Conservation (phyloP, 2,888 invertebrate genomes). For the Tigriopus californicus region DNA sequence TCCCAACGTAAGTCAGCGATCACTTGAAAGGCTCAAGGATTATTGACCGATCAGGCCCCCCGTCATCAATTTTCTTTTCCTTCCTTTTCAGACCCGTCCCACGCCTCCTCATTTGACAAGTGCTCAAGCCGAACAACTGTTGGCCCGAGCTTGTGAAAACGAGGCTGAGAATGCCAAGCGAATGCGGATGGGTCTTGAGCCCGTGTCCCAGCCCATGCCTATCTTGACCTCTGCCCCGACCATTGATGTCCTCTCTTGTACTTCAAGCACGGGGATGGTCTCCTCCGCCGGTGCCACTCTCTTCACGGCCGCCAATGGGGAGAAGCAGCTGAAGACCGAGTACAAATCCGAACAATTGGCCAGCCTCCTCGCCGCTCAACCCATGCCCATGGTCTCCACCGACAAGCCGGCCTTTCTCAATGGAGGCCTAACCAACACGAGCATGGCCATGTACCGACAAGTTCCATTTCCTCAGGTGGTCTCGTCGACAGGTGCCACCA, state of each 20-base stretch:
- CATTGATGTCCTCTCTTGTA: not conserved
- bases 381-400: no score
- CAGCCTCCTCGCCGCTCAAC: not conserved
- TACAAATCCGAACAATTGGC: constrained; percentile 12
- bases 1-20: constrained; percentile 23
- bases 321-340: constrained; percentile 6
- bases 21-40: not conserved
- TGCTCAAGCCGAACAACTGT: constrained; percentile 84
- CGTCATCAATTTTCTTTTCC: no score
- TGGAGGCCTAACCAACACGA: no score
- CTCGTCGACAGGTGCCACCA: no score
- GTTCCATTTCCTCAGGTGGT: no score
- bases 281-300: not conserved
- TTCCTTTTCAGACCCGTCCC: constrained; percentile 51
- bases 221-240: constrained; percentile 24
- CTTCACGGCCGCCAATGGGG: not conserved
- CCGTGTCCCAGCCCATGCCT: constrained; percentile 75
- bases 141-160: constrained; percentile 89
- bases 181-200: constrained; percentile 86
- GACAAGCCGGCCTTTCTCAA: no score
- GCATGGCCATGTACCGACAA: no score
- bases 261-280: not conserved
- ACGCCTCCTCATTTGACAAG: constrained; percentile 91
- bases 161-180: constrained; percentile 92
- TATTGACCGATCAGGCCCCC: no score